Evolutionary conservation across 2,888 invertebrate genomes (phyloP).

Genomic region (Andrena bicolor): DNA sequence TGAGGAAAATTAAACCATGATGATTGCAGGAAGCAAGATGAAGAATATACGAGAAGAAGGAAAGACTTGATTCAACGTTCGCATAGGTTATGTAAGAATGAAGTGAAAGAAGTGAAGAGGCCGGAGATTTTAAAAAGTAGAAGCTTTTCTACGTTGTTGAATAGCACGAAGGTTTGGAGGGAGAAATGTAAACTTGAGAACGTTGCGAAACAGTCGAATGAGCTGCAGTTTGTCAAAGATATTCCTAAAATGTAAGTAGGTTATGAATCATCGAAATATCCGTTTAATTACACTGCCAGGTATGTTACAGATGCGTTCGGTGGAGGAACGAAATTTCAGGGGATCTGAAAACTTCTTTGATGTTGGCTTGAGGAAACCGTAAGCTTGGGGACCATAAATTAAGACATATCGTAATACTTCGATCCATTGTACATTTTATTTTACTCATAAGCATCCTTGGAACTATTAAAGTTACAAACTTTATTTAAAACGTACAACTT

Average conservation of each 20-base stretch:
- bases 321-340: constrained; percentile 71
- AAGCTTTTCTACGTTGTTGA: constrained; percentile 75
- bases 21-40: constrained; percentile 76
- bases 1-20: background rate
- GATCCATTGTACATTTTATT: background rate
- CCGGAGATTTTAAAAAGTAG: constrained; percentile 16
- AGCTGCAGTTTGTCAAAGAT: constrained; percentile 78
- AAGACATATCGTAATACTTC: background rate
- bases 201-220: constrained; percentile 37
- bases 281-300: constrained; percentile 17
- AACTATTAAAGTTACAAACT: constrained; percentile 4
- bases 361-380: background rate
- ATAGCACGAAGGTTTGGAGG: constrained; percentile 79
- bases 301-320: constrained; percentile 57
- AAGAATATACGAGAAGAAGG: constrained; percentile 74
- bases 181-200: constrained; percentile 73
- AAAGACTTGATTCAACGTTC: constrained; percentile 62
- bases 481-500: background rate
- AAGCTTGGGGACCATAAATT: background rate
- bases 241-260: constrained; percentile 77
- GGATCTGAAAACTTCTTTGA: constrained; percentile 42
- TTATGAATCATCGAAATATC: constrained; percentile 15
- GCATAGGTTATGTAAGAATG: constrained; percentile 37
- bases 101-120: background rate
- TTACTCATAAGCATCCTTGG: background rate